Evolutionary conservation across 2,797 vertebrate species (phyloP), one percentile per base, ranked within the genome.

Genomic region (Neosilurus mollespiculum): DNA sequence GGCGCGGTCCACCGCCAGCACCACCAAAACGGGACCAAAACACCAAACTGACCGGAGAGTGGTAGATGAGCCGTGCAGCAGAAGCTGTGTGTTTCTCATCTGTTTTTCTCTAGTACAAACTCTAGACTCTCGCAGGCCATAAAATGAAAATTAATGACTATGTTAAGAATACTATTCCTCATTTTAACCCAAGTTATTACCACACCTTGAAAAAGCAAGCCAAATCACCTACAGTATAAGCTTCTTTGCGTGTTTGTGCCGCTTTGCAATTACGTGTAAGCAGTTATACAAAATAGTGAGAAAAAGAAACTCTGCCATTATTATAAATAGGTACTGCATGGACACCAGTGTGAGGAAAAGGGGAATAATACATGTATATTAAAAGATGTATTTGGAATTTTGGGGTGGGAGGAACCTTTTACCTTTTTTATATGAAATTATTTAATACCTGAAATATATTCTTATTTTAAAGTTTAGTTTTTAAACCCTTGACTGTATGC

Each of bases 1-100:
- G 98, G 89, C 95, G 98, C 87, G 98, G 98, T 4, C 97, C 98
- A 0, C 97, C 97, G 22, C 98, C 98, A 0, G 94, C 96, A 0
- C 98, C 98, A 4, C 98, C 98, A 0, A 99, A 99, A 89, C 95
- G 98, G 93, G 98, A 99, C 96, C 97, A 99, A 93, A 99, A 94
- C 93, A 99, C 98, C 91, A 99, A 98, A 94, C 95, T 99, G 88
- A 98, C 97, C 0, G 91, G 96, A 88, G 98, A 99, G 67, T 99
- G 97, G 96, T 97, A 94, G 90, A 81, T 64, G 24, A 72, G 69
- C 72, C 49, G 70, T 64, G 49, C 83, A n/a, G 56, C 18, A 37
- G 58, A 77, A 62, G 72, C 85, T 9, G 65, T 61, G 80, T 76
- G 64, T 9, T 53, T 72, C 56, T 59, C 24, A 12, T 84, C 81